A percentile compares a stretch with the other conserved stretches of the same genome.
phyloP scores from a whole-genome alignment of 1,140 invertebrate genomes.

The Dendroctonus ponderosae region DNA sequence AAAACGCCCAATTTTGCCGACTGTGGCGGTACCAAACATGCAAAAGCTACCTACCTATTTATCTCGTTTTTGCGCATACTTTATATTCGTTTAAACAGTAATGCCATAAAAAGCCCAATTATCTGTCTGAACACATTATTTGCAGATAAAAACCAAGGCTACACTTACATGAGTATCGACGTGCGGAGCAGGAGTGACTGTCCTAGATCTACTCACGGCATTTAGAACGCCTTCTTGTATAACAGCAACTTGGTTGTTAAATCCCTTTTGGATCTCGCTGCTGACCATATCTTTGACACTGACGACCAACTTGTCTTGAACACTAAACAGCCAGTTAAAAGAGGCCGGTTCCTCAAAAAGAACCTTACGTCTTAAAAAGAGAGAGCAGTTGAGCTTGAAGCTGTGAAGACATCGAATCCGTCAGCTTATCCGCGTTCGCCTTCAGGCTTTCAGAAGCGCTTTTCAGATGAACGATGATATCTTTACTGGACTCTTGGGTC shows the following conservation, averaged over 20 bases:
- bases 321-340: conserved; percentile 41
- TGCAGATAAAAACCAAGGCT: conserved; percentile 12
- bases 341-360: not conserved
- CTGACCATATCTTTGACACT: conserved; percentile 51
- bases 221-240: conserved; percentile 59
- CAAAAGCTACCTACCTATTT: no score
- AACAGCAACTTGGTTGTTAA: conserved; percentile 59
- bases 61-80: no score
- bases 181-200: conserved; percentile 65
- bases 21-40: no score
- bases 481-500: conserved; percentile 48
- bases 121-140: not conserved
- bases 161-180: conserved; percentile 58
- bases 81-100: no score
- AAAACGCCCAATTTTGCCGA: no score
- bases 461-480: conserved; percentile 49
- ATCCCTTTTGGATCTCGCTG: conserved; percentile 59
- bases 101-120: no score
- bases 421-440: conserved; percentile 44
- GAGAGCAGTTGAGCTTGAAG: conserved; percentile 46
- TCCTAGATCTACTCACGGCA: conserved; percentile 63
- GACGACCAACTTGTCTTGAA: conserved; percentile 47
- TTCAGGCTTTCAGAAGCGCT: conserved; percentile 46
- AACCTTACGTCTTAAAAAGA: conserved; percentile 42
- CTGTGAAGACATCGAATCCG: conserved; percentile 41